A percentile compares a stretch with the other conserved stretches of the same genome.
Evolutionary conservation across 2,113 vertebrate genomes (phyloP).

Genomic region (Fregetta grallaria): DNA sequence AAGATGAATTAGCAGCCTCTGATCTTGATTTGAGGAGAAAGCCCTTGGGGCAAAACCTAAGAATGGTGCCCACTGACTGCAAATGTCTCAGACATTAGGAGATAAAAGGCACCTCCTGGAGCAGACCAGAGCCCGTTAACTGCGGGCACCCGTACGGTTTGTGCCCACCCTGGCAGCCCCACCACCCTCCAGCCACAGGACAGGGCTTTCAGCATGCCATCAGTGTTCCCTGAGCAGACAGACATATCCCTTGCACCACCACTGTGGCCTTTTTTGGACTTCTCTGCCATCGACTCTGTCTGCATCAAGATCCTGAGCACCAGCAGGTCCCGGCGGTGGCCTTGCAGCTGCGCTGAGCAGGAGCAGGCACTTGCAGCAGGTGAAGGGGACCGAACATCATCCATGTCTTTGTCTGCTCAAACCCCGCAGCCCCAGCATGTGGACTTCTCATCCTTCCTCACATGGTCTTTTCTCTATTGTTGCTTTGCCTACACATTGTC

Average conservation of each 20-base stretch:
- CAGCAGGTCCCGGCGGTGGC: rapidly evolving
- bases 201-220: not conserved
- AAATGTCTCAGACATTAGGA: not conserved
- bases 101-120: not conserved
- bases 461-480: not conserved
- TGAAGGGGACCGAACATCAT: not conserved
- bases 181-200: rapidly evolving
- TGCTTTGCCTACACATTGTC: not conserved
- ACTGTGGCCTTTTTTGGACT: not conserved
- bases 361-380: not conserved
- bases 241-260: not conserved
- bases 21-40: not conserved
- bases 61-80: not conserved
- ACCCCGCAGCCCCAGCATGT: rapidly evolving
- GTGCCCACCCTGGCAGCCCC: not conserved
- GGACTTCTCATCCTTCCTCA: not conserved
- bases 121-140: not conserved
- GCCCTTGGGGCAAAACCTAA: not conserved
- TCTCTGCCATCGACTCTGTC: rapidly evolving
- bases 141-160: rapidly evolving
- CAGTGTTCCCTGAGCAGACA: not conserved
- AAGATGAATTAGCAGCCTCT: not conserved
- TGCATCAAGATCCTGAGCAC: rapidly evolving
- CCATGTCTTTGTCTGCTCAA: not conserved
- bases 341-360: rapidly evolving